phyloP scores from a whole-genome alignment of 2,888 invertebrate genomes.

The Mythimna vitellina region DNA sequence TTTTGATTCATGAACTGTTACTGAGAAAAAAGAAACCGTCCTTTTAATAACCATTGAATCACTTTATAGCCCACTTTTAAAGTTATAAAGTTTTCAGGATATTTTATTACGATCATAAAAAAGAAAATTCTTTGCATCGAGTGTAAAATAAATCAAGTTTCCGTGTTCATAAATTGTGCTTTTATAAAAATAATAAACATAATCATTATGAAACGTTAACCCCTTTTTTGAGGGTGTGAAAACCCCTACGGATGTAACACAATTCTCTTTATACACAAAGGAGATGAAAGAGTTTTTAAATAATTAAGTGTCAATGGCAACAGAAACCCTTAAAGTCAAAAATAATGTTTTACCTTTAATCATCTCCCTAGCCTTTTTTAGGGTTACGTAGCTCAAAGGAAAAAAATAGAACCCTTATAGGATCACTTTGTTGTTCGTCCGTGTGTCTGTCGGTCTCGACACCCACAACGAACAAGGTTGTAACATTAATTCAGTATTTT shows the following conservation, averaged over 20 bases:
- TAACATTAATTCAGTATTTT: too few relatives aligned
- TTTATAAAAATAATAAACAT: constrained; percentile 9
- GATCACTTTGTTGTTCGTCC: too few relatives aligned
- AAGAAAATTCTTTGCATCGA: constrained; percentile 4
- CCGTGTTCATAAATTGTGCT: constrained; percentile 8
- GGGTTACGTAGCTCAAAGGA: too few relatives aligned
- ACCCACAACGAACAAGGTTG: too few relatives aligned
- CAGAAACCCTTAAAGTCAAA: too few relatives aligned
- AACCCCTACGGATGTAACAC: constrained; percentile 21
- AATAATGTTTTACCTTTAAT: too few relatives aligned
- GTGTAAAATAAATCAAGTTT: not conserved
- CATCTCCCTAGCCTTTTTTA: too few relatives aligned
- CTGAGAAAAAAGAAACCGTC: too few relatives aligned
- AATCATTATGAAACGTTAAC: constrained; percentile 1
- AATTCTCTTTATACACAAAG: constrained; percentile 13
- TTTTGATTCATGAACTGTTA: too few relatives aligned
- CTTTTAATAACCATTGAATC: not conserved
- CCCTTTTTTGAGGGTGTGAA: not conserved
- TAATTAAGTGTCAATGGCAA: constrained; percentile 41
- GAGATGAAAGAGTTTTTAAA: constrained; percentile 23
- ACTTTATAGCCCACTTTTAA: not conserved
- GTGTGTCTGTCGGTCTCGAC: too few relatives aligned
- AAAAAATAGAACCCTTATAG: too few relatives aligned
- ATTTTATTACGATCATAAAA: constrained; percentile 3
- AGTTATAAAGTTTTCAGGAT: not conserved